These are phyloP conservation scores for Bembecia ichneumoniformis DNA, from an alignment of 2,888 invertebrate species.

Conservation along the genomic window DNA sequence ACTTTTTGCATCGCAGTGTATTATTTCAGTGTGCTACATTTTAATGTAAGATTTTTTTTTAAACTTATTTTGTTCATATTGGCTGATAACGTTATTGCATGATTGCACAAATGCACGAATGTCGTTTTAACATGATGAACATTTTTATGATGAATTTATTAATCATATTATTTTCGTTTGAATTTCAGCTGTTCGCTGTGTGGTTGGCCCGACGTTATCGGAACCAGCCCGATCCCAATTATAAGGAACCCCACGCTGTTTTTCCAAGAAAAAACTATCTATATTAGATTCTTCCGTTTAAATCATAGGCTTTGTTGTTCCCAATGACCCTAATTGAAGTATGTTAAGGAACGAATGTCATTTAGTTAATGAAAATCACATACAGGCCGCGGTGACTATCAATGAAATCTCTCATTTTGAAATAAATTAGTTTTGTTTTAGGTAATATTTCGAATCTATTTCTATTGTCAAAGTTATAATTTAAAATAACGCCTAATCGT, in stretches of 20 bases:
- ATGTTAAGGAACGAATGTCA: too few species aligned
- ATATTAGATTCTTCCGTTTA: conserved; percentile 33
- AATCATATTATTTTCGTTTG: background rate
- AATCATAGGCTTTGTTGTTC: background rate
- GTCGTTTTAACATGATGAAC: too few species aligned
- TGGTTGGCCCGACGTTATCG: conserved; percentile 85
- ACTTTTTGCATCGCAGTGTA: too few species aligned
- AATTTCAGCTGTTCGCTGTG: conserved; percentile 82
- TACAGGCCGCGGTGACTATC: too few species aligned
- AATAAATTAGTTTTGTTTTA: too few species aligned
- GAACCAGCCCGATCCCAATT: conserved; percentile 83
- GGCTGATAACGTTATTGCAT: background rate
- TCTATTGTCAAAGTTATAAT: too few species aligned
- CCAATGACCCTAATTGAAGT: background rate
- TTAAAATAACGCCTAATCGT: too few species aligned
- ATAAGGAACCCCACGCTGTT: conserved; percentile 80
- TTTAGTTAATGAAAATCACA: too few species aligned
- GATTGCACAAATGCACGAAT: background rate
- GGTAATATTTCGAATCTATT: too few species aligned
- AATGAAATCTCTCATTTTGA: too few species aligned
- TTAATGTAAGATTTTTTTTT: background rate
- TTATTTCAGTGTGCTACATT: too few species aligned
- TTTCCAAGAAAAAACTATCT: conserved; percentile 75
- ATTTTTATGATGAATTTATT: background rate
- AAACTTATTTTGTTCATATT: background rate